These are phyloP conservation scores for Bryconaethiops microstoma DNA, from an alignment of 2,797 vertebrate species.

Conservation along the genomic window DNA sequence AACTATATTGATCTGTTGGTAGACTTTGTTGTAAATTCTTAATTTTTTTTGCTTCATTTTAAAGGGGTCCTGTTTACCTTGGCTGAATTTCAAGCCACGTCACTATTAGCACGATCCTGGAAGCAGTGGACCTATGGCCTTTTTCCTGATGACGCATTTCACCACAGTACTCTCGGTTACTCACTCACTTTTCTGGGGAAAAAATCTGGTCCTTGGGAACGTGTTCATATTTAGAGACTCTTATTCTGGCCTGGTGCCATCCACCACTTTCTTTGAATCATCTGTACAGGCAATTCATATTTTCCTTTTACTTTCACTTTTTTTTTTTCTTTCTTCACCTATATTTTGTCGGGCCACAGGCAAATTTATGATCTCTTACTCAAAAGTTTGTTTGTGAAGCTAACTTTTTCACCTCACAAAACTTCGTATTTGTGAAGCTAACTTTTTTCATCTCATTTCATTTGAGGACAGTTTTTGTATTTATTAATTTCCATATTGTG, in stretches of 20 bases:
- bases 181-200: not conserved
- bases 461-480: too few relatives aligned
- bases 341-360: conserved; percentile 22
- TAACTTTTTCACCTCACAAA: too few relatives aligned
- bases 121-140: conserved; percentile 8
- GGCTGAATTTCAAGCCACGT: conserved; percentile 10
- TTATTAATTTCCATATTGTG: too few relatives aligned
- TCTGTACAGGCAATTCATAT: conserved; percentile 33
- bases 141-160: conserved; percentile 22
- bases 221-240: conserved; percentile 21
- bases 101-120: conserved; percentile 5
- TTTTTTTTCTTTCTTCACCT: not conserved
- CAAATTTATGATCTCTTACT: too few relatives aligned
- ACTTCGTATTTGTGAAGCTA: too few relatives aligned
- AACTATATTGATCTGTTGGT: conserved; percentile 12
- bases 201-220: conserved; percentile 8
- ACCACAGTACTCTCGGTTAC: conserved; percentile 22
- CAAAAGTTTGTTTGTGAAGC: too few relatives aligned
- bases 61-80: not conserved
- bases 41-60: not conserved
- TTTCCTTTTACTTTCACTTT: conserved; percentile 25
- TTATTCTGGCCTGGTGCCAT: conserved; percentile 6
- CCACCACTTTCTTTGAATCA: conserved; percentile 40
- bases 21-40: not conserved
- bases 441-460: too few relatives aligned